Evolutionary conservation across 92 coral and sea anemone genomes (phyloP), one percentile per base, ranked within the genome.

Genomic region (Pocillopora meandrina): DNA sequence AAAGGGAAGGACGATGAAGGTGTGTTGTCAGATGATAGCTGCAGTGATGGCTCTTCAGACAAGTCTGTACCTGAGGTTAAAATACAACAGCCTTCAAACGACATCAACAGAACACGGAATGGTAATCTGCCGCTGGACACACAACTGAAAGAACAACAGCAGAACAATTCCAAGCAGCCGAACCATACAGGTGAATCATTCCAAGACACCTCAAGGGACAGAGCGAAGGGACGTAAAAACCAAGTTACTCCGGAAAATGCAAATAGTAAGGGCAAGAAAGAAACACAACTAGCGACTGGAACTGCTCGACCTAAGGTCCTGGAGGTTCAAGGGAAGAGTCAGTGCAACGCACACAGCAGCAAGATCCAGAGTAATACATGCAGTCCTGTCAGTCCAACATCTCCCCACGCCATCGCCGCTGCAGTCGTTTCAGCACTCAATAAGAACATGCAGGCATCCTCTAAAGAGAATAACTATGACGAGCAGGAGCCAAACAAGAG

Each of bases 371-470:
- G 69, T 60, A 60, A 57, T 21, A 59, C 61, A n/a, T 76, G 57
- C 74, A 76, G 76, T 36, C 86, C 80, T 15, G 83, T 65, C 56
- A 21, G 83, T 77, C 90, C 88, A 33, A 85, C 93, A 67, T 86
- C 98, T 18, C 98, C 98, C 0, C 97, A 93, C 74, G 96, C 97
- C 69, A 96, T 96, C 31, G 94, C 96, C 61, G 98, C 98, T 8
- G 98, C 95, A 1, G 93, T 96, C 74, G 92, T 92, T 90, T 92
- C 99, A 12, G 97, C 98, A 13, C 87, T 96, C 21, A 98, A 93
- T 66, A 95, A 89, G 88, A 96, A 88, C 83, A 85, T 96, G 83
- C 98, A 94, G 80, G 88, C 92, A 15, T 83, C 95, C 15, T 84
- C 95, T 18, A 95, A 90, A 34, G 91, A 90, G 83, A 94, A 95